Evolutionary conservation across 2,113 vertebrate species (phyloP).

Genomic region (Cisticola juncidis): DNA sequence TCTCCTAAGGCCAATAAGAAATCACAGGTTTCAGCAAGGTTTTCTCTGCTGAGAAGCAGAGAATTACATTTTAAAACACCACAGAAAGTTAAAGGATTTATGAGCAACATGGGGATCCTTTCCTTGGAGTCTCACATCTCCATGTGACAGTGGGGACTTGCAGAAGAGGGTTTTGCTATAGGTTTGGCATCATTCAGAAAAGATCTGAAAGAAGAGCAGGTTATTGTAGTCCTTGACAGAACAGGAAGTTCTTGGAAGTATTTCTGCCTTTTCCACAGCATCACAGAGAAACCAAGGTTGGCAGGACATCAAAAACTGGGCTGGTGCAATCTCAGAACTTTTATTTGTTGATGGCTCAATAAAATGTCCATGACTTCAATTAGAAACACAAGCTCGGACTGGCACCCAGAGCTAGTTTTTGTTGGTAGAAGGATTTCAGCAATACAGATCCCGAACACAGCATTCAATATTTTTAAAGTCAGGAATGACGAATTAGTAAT

Average conservation of each 20-base stretch:
- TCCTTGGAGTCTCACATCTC: rapidly evolving
- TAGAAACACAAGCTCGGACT: not conserved
- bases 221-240: not conserved
- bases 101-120: not conserved
- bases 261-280: not conserved
- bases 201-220: not conserved
- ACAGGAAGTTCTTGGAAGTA: not conserved
- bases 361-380: not conserved
- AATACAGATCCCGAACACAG: not conserved
- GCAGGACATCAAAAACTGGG: not conserved
- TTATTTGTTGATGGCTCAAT: not conserved
- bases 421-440: not conserved
- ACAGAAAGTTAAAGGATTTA: not conserved
- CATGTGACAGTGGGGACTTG: rapidly evolving
- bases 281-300: not conserved
- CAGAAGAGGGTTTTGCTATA: not conserved
- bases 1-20: not conserved
- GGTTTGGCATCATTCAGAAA: not conserved
- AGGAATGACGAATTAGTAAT: not conserved
- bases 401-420: not conserved
- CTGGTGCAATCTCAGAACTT: not conserved
- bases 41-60: not conserved
- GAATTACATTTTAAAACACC: not conserved
- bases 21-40: not conserved
- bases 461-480: not conserved